phyloP scores from a whole-genome alignment of 2,888 invertebrate species.

The Synanthedon vespiformis region DNA sequence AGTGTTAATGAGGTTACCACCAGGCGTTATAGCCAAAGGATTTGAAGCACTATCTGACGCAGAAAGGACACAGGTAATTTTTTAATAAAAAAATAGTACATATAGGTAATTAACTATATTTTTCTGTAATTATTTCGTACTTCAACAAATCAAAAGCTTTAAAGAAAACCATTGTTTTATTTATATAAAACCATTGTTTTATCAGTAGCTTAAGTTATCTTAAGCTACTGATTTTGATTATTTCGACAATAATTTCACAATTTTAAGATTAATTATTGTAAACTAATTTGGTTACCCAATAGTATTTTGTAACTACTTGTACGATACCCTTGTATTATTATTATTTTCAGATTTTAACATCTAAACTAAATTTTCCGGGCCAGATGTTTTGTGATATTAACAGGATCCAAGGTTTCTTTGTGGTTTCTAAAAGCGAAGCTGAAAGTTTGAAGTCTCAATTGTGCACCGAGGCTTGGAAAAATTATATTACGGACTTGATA shows the following conservation, averaged over 20 bases:
- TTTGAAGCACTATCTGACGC: conserved; percentile 56
- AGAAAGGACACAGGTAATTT: conserved; percentile 48
- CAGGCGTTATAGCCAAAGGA: conserved; percentile 33
- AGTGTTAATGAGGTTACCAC: conserved; percentile 32
- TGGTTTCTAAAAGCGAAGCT: conserved; percentile 30
- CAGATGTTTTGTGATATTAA: conserved; percentile 54
- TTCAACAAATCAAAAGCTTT: neutral
- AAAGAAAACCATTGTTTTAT: too few relatives aligned
- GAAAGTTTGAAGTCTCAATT: conserved; percentile 29
- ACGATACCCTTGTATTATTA: too few relatives aligned
- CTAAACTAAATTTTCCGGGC: conserved; percentile 40
- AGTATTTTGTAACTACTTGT: neutral
- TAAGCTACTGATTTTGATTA: too few relatives aligned
- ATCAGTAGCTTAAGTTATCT: too few relatives aligned
- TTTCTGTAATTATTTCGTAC: neutral
- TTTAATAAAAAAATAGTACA: too few relatives aligned
- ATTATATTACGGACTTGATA: conserved; percentile 45
- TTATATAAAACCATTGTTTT: too few relatives aligned
- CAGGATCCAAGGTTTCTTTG: conserved; percentile 41
- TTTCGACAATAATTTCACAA: too few relatives aligned
- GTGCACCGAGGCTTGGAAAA: conserved; percentile 48
- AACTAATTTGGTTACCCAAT: neutral
- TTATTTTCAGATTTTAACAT: conserved; percentile 43
- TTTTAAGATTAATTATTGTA: too few relatives aligned
- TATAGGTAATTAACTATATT: too few relatives aligned